phyloP scores from a whole-genome alignment of 2,888 invertebrate species.

The Campaea margaritaria region DNA sequence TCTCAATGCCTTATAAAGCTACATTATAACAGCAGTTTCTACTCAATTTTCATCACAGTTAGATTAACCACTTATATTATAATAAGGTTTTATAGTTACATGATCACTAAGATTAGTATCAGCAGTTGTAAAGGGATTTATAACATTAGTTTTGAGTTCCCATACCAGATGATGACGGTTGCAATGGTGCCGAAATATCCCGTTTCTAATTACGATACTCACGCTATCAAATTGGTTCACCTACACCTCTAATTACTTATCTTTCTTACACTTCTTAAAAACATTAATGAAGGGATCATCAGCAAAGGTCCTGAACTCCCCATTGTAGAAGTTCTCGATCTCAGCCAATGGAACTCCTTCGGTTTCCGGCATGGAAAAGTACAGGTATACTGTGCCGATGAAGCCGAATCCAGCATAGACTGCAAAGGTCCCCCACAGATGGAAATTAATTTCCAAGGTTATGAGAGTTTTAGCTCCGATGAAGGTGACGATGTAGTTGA shows the following conservation, averaged over 20 bases:
- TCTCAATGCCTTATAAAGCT: too few relatives aligned
- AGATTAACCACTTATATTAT: too few relatives aligned
- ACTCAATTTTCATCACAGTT: too few relatives aligned
- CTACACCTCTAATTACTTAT: constrained; percentile 7
- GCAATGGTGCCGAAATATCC: too few relatives aligned
- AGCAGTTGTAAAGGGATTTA: too few relatives aligned
- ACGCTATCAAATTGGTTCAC: neutral
- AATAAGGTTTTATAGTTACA: too few relatives aligned
- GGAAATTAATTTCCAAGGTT: constrained; percentile 66
- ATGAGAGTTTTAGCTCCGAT: constrained; percentile 79
- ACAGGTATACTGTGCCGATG: constrained; percentile 75
- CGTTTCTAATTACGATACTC: too few relatives aligned
- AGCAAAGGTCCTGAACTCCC: constrained; percentile 65
- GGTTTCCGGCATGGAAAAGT: constrained; percentile 81
- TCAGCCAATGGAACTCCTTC: constrained; percentile 78
- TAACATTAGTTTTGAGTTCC: too few relatives aligned
- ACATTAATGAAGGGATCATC: constrained; percentile 66
- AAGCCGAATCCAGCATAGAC: constrained; percentile 73
- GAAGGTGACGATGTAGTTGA: constrained; percentile 78
- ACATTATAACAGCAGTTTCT: too few relatives aligned
- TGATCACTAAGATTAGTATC: too few relatives aligned
- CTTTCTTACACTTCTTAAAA: constrained; percentile 58
- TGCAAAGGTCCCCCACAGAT: constrained; percentile 77
- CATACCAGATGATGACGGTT: too few relatives aligned
- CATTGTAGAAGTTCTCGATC: constrained; percentile 75